Evolutionary conservation across 2,113 vertebrate genomes (phyloP), one percentile per base, ranked within the genome.

Genomic region (Reinhardtius hippoglossoides): DNA sequence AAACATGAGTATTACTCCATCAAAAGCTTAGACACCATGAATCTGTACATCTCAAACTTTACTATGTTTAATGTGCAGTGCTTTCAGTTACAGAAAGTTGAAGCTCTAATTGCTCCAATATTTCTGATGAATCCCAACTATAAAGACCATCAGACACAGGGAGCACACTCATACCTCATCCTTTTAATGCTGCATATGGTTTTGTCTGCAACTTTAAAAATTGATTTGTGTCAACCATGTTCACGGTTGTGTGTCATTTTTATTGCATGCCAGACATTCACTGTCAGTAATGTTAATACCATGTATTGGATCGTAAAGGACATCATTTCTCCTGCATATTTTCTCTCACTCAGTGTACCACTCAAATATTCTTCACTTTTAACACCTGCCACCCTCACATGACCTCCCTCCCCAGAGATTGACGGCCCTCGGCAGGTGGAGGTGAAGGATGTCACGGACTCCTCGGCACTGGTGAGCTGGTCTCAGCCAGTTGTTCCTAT

Each of bases 391-490:
- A 26, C 40, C 24, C 31, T 27, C 40, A 26, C 16, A 1, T 48
- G 14, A 55, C 13, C 66, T 63, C 4, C 61, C 18, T 44, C 0
- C 37, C 50, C 88, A 99, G 98, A 93, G 64, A 93, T 98, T 0
- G 96, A 99, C 21, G 93, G 95, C 9, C 97, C 97, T 2, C 94
- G 86, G 74, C 95, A 97, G 78, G 86, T 97, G 0, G 95, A 97
- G 71, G 96, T 95, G 58, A 95, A 90, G 71, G 96, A 98, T 0
- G 91, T 99, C 60, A 97, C 96, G 0, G 97, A 97, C 87, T 96
- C 94, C 54, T 97, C 96, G 0, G 96, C 96, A 0, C 92, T 98
- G 14, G 88, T 99, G 86, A 94, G 95, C 0, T 99, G 98, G 98
- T 94, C 92, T 80, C 95, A 94, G 73, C 96, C 98, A 0, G 79